phyloP scores from a whole-genome alignment of 2,888 invertebrate species.

The Agrotis clavis region DNA sequence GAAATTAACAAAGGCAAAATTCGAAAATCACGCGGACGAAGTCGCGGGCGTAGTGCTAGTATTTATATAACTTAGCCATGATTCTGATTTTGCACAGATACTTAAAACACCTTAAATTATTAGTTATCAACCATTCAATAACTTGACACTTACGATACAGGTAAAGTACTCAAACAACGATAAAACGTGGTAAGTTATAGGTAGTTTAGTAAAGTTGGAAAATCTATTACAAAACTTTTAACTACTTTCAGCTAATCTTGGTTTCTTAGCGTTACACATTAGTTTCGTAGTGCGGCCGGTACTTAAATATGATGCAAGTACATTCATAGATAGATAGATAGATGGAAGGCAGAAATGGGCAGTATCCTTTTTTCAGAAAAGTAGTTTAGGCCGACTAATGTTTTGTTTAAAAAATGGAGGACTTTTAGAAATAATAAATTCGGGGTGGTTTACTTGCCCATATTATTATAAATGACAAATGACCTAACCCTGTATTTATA shows the following conservation, averaged over 20 bases:
- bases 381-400: not conserved
- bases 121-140: not conserved
- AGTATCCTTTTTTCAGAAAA: not conserved
- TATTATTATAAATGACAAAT: conserved; percentile 24
- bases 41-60: too few relatives aligned
- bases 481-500: conserved; percentile 20
- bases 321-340: not conserved
- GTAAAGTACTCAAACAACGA: conserved; percentile 13
- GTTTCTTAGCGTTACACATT: conserved; percentile 12
- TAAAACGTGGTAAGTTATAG: conserved; percentile 10
- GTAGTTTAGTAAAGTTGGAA: conserved; percentile 21
- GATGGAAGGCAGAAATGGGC: not conserved
- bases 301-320: not conserved
- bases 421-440: not conserved
- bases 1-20: too few relatives aligned
- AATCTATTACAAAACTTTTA: conserved; percentile 31
- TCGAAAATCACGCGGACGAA: too few relatives aligned
- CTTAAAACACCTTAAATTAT: not conserved
- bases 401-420: not conserved
- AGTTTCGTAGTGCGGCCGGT: too few relatives aligned
- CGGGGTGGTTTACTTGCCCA: not conserved
- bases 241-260: conserved; percentile 4
- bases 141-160: not conserved
- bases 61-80: too few relatives aligned
- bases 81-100: not conserved